phyloP scores from a whole-genome alignment of 2,113 vertebrate species.

The Atrichornis clamosus region DNA sequence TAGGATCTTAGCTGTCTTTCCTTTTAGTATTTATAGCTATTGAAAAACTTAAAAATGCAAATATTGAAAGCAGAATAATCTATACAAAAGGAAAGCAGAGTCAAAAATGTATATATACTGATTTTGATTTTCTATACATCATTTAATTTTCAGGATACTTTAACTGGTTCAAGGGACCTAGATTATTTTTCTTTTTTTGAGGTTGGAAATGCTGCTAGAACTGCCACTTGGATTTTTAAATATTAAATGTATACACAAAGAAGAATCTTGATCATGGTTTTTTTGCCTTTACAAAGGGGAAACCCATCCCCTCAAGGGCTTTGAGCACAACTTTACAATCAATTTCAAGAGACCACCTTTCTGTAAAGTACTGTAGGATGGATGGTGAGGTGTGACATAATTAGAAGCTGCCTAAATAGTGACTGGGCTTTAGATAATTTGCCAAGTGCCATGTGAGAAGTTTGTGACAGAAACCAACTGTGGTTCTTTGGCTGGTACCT shows the following conservation, averaged over 20 bases:
- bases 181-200: not conserved
- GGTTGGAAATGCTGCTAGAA: not conserved
- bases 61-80: not conserved
- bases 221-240: not conserved
- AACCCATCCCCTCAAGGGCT: not conserved
- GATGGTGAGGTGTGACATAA: not conserved
- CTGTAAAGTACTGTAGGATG: not conserved
- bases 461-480: not conserved
- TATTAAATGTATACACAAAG: not conserved
- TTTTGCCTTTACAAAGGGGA: not conserved
- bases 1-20: not conserved
- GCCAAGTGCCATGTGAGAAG: not conserved
- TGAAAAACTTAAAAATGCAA: not conserved
- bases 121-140: not conserved
- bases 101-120: not conserved
- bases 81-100: fast-evolving
- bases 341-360: not conserved
- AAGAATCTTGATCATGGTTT: not conserved
- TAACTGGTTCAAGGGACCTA: not conserved
- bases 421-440: not conserved
- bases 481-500: constrained; percentile 13
- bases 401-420: not conserved
- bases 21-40: not conserved
- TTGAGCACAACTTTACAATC: not conserved
- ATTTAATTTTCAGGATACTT: not conserved